These are phyloP conservation scores for Crypturellus undulatus DNA, from an alignment of 2,113 vertebrate genomes.

Conservation along the genomic window DNA sequence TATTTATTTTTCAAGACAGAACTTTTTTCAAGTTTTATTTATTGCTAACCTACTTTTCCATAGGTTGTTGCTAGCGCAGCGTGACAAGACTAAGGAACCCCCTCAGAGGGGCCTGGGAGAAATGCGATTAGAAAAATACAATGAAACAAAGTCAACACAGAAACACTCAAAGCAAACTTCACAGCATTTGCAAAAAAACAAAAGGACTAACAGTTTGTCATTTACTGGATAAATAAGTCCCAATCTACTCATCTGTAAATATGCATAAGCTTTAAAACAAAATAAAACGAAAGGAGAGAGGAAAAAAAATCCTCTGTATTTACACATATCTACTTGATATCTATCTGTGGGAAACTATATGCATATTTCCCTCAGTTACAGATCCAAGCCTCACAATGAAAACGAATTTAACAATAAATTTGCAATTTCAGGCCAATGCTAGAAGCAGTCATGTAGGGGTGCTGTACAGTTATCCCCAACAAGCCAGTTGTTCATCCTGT, in stretches of 20 bases:
- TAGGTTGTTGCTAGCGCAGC: background rate
- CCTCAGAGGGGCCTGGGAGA: background rate
- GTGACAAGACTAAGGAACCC: background rate
- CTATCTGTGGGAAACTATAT: background rate
- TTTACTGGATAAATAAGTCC: slow-evolving; percentile 32
- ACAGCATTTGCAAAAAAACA: background rate
- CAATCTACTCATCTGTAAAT: slow-evolving; percentile 27
- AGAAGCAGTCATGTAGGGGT: background rate
- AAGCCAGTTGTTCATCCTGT: background rate
- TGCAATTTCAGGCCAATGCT: background rate
- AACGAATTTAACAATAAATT: background rate
- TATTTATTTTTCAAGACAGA: background rate
- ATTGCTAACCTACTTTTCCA: background rate
- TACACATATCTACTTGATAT: background rate
- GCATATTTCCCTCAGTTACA: slow-evolving; percentile 4
- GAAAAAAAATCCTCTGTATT: slow-evolving; percentile 46
- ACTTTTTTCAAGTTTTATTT: background rate
- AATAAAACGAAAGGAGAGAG: background rate
- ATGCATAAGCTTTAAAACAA: background rate
- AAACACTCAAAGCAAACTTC: background rate
- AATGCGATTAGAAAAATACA: background rate
- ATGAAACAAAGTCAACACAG: background rate
- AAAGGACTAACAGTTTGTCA: background rate
- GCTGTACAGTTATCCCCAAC: background rate
- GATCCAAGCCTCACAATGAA: background rate